Percentiles rank a stretch among this genome's conserved stretches.
These are phyloP conservation scores for Monomorium pharaonis DNA, from an alignment of 1,140 invertebrate genomes.

Conservation along the genomic window DNA sequence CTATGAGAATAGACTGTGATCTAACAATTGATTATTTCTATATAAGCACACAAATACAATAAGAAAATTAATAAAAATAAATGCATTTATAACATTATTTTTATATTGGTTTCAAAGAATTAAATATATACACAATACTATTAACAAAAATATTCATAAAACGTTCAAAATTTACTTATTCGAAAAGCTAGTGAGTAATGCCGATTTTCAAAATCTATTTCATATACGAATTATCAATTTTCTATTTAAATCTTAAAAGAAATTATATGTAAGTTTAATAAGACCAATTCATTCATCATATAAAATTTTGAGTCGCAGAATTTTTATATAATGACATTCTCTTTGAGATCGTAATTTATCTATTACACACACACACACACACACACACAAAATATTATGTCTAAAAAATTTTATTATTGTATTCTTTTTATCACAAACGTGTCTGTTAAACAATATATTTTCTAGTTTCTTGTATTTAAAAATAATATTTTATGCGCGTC, in stretches of 20 bases:
- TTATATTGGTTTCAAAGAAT: background rate
- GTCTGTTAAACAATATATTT: background rate
- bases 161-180: no score
- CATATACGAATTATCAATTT: no score
- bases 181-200: no score
- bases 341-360: background rate
- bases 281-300: no score
- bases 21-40: constrained; percentile 28
- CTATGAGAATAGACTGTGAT: background rate
- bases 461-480: background rate
- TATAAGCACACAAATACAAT: background rate
- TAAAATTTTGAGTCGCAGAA: background rate
- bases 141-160: background rate
- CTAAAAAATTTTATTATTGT: background rate
- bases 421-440: background rate
- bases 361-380: no score
- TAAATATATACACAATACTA: background rate
- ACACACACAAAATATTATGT: no score
- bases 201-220: no score
- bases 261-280: no score
- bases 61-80: background rate
- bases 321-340: no score
- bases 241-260: no score
- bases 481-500: background rate
- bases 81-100: background rate